Base-by-base conservation (phyloP, 2,888 invertebrate genomes). In the Ecdyonurus torrentis region DNA sequence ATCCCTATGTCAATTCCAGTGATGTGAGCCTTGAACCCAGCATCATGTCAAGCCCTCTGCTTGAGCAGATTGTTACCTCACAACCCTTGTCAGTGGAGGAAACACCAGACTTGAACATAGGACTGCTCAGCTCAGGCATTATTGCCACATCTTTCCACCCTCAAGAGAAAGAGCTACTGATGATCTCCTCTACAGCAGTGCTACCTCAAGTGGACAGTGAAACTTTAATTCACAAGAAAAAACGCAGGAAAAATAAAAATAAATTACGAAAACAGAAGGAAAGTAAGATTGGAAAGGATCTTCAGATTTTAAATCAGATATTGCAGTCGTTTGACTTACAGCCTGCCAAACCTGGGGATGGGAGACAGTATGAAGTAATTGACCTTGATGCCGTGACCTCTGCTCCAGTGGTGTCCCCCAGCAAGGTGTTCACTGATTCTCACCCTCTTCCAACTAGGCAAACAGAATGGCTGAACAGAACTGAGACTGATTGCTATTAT, bases 401-500 rank as follows among this genome's bases (percentile, higher is more conserved):
- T 22, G 15, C 55, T 22, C 55, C 5, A 18, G 55, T 10, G 20
- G n/a, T 55, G 55, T 5, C 20, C 5, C 5, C 5, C 37, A 37
- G 5, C 7, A 15, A 37, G 37, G 37, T 15, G 5, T 37, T 15
- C 7, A 37, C 37, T 5, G 7, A 5, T 15, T 15, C 37, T 37
- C 7, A 5, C 37, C 37, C 37, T 10, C 37, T 37, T 5, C 37
- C 37, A 37, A 5, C 5, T 10, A 5, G 37, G 7, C n/a, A 55
- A 20, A 5, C n/a, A 5, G 15, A 5, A 7, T 55, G 53, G 18
- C 3, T n/a, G 19, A 55, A 23, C 2, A 10, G 10, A 2, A 23
- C 5, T 23, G 61, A 61, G 24, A 19, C 19, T n/a, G 55, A 61
- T 15, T 61, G 61, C 61, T 53, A 53, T 19, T 61, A 53, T 52